Evolutionary conservation across 2,888 invertebrate genomes (phyloP), one percentile per base, ranked within the genome.

Genomic region (Cheiracanthium punctorium): DNA sequence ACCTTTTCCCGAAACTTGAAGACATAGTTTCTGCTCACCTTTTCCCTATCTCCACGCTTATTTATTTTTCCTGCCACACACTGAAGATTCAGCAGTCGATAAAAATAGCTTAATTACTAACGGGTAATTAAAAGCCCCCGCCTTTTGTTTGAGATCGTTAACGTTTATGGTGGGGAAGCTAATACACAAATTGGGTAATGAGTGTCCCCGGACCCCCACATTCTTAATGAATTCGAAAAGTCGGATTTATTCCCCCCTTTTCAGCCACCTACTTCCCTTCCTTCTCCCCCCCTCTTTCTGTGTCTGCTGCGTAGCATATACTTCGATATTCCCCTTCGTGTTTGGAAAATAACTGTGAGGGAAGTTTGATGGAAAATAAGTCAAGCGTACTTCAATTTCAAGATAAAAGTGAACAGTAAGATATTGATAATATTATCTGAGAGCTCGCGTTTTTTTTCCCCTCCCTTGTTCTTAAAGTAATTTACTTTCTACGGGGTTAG

Each of bases 81-180:
- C 43, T 72, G 67, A 74, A 43, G 58, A 84, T 67, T 74, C 79
- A 33, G 29, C 58, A n/a, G n/a, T n/a, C 69, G 79, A 84, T 84
- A 79, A 84, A 84, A 79, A 79, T 84, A 79, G 52, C 84, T 79
- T 84, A 79, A 84, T 84, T 79, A 70, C 79, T 72, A 74, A 79
- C 48, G 84, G 84, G 74, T 84, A 84, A 84, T 84, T 79, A 84
- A 84, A 79, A 79, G 72, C 41, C 52, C 4, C 28, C 33, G 73
- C 74, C 84, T 67, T 84, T 84, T 84, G 84, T 79, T 70, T 17
- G 58, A 43, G 77, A 82, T 77, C 82, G 77, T 82, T 77, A 82
- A 73, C 84, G 37, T 29, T 72, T 52, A 29, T 67, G 72, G 52
- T 48, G 77, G 75, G 58, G 75, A 58, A 75, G 58, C 58, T 70